A percentile compares a stretch with the other conserved stretches of the same genome.
phyloP scores from a whole-genome alignment of 2,113 vertebrate species.

The Alouatta palliata region DNA sequence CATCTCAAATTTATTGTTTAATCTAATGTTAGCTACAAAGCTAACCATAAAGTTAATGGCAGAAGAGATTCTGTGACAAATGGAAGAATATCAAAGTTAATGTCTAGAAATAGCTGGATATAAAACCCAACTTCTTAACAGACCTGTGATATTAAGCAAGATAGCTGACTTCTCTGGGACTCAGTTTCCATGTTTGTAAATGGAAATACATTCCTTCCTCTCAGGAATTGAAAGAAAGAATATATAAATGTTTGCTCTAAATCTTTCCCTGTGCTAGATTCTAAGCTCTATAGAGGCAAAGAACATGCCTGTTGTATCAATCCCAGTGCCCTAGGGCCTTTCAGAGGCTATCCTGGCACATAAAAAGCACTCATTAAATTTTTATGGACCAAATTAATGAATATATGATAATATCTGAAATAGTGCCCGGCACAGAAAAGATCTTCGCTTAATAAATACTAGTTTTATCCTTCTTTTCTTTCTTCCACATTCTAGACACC shows the following conservation, averaged over 20 bases:
- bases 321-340: neutral
- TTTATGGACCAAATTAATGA: neutral
- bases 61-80: slow-evolving; percentile 3
- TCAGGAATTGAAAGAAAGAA: neutral
- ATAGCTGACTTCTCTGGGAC: neutral
- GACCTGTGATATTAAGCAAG: neutral
- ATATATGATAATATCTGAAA: neutral
- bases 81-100: slow-evolving; percentile 23
- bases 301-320: neutral
- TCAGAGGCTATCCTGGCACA: neutral
- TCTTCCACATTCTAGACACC: neutral
- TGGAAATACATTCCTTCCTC: neutral
- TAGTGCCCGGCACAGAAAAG: neutral
- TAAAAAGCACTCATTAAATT: neutral
- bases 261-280: neutral
- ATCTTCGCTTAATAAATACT: neutral
- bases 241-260: neutral
- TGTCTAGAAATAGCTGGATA: neutral
- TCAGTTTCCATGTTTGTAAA: neutral
- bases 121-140: neutral
- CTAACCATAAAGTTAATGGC: neutral
- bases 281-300: neutral
- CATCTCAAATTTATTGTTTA: slow-evolving; percentile 43
- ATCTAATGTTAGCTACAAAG: slow-evolving; percentile 1
- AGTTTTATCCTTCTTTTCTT: slow-evolving; percentile 19